phyloP scores from a whole-genome alignment of 2,888 invertebrate genomes.

The Ennomos erosarius region DNA sequence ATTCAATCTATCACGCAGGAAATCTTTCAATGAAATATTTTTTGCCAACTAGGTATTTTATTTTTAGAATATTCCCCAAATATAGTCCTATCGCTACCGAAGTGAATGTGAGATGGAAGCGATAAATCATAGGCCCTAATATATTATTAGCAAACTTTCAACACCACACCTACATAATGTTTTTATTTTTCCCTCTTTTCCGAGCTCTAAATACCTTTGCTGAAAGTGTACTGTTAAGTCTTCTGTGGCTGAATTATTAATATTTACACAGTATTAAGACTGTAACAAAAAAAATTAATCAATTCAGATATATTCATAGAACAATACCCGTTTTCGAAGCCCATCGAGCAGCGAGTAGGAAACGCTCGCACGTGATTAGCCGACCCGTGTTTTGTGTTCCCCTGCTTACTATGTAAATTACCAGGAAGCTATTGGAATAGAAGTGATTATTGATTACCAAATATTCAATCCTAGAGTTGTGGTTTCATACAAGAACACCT shows the following conservation, averaged over 20 bases:
- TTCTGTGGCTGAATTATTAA: no score
- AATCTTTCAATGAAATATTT: no score
- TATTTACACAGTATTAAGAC: background rate
- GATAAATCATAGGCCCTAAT: no score
- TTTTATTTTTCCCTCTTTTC: background rate
- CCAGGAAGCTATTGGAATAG: constrained; percentile 15
- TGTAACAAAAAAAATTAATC: constrained; percentile 25
- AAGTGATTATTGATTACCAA: constrained; percentile 13
- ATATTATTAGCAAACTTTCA: no score
- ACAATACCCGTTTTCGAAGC: constrained; percentile 34
- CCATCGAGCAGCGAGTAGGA: constrained; percentile 30
- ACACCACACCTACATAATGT: no score
- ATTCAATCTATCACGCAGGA: no score
- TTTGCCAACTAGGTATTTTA: no score
- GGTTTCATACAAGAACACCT: no score
- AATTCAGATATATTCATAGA: constrained; percentile 40
- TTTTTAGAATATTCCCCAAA: no score
- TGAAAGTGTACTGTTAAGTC: no score
- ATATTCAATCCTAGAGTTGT: background rate
- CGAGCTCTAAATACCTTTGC: background rate
- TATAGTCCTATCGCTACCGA: no score
- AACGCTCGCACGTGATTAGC: constrained; percentile 28
- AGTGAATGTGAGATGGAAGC: no score
- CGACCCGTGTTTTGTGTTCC: constrained; percentile 30
- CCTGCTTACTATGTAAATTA: constrained; percentile 24